phyloP scores from a whole-genome alignment of 1,140 invertebrate species.

The Phortica variegata region DNA sequence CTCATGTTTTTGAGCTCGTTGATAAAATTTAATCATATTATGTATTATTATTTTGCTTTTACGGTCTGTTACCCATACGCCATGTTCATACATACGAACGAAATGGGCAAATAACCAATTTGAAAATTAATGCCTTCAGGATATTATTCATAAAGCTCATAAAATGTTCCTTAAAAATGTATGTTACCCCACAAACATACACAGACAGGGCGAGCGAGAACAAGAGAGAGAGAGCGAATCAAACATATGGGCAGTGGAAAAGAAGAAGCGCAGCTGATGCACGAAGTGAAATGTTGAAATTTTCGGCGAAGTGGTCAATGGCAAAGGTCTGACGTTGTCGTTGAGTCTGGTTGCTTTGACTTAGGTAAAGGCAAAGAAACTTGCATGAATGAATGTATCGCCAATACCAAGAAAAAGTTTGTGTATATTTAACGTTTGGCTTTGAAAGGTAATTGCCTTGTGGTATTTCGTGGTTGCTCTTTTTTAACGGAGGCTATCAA shows the following conservation, averaged over 20 bases:
- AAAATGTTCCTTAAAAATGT: conserved; percentile 8
- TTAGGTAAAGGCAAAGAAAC: not conserved
- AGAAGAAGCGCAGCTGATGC: conserved; percentile 23
- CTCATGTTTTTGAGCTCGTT: conserved; percentile 24
- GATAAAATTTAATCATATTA: conserved; percentile 55
- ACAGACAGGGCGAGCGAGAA: not conserved
- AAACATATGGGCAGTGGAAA: conserved; percentile 18
- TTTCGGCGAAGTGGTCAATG: conserved; percentile 1
- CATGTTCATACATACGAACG: conserved; percentile 45
- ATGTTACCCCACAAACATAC: not conserved
- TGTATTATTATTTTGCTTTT: conserved; percentile 53
- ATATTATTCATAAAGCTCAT: conserved; percentile 50
- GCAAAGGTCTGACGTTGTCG: too few species aligned
- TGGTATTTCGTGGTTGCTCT: conserved; percentile 39
- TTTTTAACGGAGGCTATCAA: conserved; percentile 39
- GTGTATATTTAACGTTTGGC: conserved; percentile 3
- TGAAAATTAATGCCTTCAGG: conserved; percentile 52
- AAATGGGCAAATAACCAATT: conserved; percentile 51
- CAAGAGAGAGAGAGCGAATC: conserved; percentile 10
- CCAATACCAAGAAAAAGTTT: not conserved
- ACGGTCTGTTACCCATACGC: conserved; percentile 52
- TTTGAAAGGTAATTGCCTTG: conserved; percentile 43
- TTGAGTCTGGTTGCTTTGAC: not conserved
- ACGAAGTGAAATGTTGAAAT: conserved; percentile 35
- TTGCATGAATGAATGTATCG: not conserved